A percentile compares a stretch with the other conserved stretches of the same genome.
Conservation (phyloP, 2,113 vertebrate species). For the Drymodes brunneopygia region DNA sequence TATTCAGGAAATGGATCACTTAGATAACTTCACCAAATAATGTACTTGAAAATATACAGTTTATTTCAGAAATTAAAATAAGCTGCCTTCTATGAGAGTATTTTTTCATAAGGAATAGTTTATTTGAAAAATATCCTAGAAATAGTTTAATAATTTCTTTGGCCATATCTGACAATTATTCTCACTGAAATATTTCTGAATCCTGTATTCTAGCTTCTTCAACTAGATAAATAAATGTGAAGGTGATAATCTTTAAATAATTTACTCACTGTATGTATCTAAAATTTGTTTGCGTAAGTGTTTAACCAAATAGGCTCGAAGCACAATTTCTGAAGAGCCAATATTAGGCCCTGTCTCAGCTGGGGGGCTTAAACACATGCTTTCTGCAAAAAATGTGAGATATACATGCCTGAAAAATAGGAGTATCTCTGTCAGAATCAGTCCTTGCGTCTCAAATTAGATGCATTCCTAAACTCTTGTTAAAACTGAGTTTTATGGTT, state of each 20-base stretch:
- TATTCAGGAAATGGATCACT: neutral
- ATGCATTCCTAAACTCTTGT: neutral
- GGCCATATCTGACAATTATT: neutral
- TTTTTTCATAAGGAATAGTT: neutral
- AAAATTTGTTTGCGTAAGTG: neutral
- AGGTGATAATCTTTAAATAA: neutral
- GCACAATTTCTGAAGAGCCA: neutral
- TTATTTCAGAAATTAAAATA: neutral
- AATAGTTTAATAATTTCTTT: neutral
- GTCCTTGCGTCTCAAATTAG: neutral
- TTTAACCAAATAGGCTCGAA: neutral
- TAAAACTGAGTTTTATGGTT: neutral
- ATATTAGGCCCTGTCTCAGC: neutral
- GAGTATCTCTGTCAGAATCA: neutral
- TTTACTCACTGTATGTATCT: neutral
- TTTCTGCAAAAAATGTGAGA: neutral
- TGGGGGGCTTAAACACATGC: neutral
- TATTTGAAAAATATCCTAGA: neutral
- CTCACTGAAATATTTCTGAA: neutral
- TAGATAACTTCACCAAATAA: neutral
- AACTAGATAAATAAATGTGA: neutral
- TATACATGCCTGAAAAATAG: neutral
- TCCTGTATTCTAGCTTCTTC: neutral
- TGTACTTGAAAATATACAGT: neutral
- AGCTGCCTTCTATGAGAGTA: neutral